Percentiles rank a stretch among this genome's conserved stretches.
phyloP scores from a whole-genome alignment of 37 sponge, comb jelly and placozoan species.

The Dysidea cf. avara region DNA sequence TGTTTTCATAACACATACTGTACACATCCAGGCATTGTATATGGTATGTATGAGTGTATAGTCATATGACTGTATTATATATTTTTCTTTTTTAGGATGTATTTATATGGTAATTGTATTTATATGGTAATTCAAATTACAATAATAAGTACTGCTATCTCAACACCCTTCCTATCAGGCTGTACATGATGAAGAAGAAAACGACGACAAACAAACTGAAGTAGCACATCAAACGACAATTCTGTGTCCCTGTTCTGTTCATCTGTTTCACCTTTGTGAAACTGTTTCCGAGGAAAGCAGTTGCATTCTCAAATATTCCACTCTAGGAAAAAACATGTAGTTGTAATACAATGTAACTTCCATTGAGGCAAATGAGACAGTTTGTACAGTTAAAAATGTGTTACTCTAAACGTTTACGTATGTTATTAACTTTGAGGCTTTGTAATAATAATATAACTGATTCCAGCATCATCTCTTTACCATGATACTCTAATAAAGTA shows the following conservation, averaged over 20 bases:
- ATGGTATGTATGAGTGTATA: no score
- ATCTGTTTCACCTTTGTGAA: slow-evolving; percentile 56
- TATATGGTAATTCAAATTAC: no score
- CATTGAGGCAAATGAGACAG: not conserved
- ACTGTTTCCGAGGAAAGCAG: slow-evolving; percentile 36
- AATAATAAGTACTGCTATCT: slow-evolving; percentile 26
- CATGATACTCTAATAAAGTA: no score
- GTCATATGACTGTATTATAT: no score
- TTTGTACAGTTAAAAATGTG: not conserved
- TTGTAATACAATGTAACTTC: not conserved
- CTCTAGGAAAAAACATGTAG: slow-evolving; percentile 12
- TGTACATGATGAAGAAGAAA: slow-evolving; percentile 53
- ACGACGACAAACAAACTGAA: slow-evolving; percentile 46
- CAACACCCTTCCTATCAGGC: slow-evolving; percentile 43
- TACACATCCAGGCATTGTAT: no score
- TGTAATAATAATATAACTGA: no score
- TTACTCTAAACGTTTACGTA: no score
- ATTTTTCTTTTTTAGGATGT: no score
- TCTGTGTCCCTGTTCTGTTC: slow-evolving; percentile 35
- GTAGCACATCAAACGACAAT: slow-evolving; percentile 71
- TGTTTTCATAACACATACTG: no score
- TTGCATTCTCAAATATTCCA: slow-evolving; percentile 58
- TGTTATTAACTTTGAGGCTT: no score
- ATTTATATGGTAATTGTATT: no score
- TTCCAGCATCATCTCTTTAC: no score